Percentiles rank a stretch among this genome's conserved stretches.
Conservation (phyloP, 2,113 vertebrate genomes). For the Ciconia boyciana region DNA sequence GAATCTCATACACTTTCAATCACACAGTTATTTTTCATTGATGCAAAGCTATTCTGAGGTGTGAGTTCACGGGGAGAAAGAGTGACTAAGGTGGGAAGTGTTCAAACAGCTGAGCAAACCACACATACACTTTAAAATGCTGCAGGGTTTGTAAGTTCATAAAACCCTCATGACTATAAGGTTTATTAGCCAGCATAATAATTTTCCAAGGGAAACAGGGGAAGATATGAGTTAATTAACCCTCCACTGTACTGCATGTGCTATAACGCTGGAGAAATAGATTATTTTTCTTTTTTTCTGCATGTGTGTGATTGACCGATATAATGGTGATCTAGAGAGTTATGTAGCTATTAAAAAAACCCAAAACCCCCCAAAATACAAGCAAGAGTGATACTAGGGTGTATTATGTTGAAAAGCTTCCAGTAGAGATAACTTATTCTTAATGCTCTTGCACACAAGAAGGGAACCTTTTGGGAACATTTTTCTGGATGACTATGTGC, state of each 20-base stretch:
- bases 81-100: slow-evolving; percentile 16
- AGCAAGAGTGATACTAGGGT: not conserved
- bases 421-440: not conserved
- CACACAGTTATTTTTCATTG: not conserved
- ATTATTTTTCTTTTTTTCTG: not conserved
- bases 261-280: not conserved
- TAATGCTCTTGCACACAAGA: not conserved
- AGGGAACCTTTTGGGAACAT: not conserved
- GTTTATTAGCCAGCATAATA: slow-evolving; percentile 27
- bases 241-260: not conserved
- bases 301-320: not conserved
- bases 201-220: slow-evolving; percentile 6
- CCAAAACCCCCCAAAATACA: not conserved
- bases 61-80: slow-evolving; percentile 2
- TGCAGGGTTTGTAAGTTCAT: slow-evolving; percentile 1
- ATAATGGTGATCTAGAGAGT: not conserved
- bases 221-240: not conserved
- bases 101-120: slow-evolving; percentile 26
- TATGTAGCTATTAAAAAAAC: not conserved
- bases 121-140: not conserved
- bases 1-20: not conserved
- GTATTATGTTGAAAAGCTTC: not conserved
- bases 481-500: not conserved
- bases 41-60: not conserved
- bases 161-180: not conserved